Evolutionary conservation across 2,888 invertebrate genomes (phyloP).

Genomic region (Helobdella robusta): DNA sequence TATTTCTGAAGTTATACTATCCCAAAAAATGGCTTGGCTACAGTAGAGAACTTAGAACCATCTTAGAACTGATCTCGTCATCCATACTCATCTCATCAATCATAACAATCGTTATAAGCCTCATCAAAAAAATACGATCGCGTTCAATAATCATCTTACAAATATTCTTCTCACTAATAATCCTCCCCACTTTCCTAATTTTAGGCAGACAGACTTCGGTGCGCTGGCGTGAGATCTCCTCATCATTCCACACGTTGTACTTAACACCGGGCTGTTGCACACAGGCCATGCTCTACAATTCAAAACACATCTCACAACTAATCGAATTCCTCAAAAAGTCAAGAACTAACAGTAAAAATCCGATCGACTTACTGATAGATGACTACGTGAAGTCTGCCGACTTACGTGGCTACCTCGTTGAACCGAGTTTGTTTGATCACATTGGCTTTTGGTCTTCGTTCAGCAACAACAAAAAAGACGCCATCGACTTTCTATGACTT

Average conservation of each 20-base stretch:
- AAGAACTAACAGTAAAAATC: background rate
- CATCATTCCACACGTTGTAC: background rate
- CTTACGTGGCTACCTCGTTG: background rate
- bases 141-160: no score
- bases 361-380: slow-evolving; percentile 1
- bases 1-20: background rate
- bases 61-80: slow-evolving; percentile 4
- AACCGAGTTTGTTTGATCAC: slow-evolving; percentile 7
- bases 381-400: background rate
- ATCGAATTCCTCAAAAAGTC: background rate
- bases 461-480: background rate
- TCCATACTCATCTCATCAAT: background rate
- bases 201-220: background rate
- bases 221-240: background rate
- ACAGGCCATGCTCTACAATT: slow-evolving; percentile 7
- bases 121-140: background rate
- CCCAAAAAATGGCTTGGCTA: slow-evolving; percentile 15
- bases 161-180: background rate
- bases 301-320: background rate
- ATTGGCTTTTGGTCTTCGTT: background rate
- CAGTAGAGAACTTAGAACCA: background rate
- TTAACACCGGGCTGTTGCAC: slow-evolving; percentile 6
- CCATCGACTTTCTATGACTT: background rate
- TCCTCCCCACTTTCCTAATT: background rate
- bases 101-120: background rate